A percentile compares a stretch with the other conserved stretches of the same genome.
These are phyloP conservation scores for Falco peregrinus DNA, from an alignment of 2,797 vertebrate genomes.

Conservation along the genomic window DNA sequence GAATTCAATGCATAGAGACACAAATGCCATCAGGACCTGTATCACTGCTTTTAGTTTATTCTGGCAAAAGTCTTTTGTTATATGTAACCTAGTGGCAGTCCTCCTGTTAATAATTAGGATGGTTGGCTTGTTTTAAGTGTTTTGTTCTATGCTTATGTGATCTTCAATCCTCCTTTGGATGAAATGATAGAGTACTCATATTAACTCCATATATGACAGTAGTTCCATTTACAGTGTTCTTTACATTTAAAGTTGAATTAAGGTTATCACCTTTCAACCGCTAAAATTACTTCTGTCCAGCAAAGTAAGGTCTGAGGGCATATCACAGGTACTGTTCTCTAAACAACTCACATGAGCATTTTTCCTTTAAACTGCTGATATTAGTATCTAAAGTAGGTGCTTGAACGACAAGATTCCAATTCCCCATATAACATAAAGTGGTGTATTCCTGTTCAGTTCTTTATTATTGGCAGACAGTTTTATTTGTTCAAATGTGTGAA, in stretches of 20 bases:
- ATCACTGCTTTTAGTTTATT: background rate
- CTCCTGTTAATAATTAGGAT: background rate
- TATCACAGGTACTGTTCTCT: background rate
- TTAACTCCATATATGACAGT: background rate
- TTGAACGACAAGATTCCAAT: background rate
- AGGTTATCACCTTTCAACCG: background rate
- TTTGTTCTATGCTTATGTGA: background rate
- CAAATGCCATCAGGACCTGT: background rate
- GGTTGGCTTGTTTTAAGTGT: background rate
- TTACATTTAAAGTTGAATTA: background rate
- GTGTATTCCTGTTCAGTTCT: background rate
- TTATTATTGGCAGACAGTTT: background rate
- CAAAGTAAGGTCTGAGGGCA: background rate
- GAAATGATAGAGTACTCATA: background rate
- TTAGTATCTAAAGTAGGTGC: background rate
- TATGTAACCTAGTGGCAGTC: background rate
- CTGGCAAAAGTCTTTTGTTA: background rate
- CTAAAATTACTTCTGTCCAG: background rate
- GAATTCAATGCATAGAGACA: background rate
- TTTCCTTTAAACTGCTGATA: background rate
- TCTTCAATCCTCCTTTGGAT: background rate
- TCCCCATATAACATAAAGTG: background rate
- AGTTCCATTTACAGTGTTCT: background rate
- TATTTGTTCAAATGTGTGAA: background rate
- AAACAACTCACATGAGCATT: background rate